Evolutionary conservation across 2,888 invertebrate genomes (phyloP), one percentile per base, ranked within the genome.

Genomic region (Hypsopygia costalis): DNA sequence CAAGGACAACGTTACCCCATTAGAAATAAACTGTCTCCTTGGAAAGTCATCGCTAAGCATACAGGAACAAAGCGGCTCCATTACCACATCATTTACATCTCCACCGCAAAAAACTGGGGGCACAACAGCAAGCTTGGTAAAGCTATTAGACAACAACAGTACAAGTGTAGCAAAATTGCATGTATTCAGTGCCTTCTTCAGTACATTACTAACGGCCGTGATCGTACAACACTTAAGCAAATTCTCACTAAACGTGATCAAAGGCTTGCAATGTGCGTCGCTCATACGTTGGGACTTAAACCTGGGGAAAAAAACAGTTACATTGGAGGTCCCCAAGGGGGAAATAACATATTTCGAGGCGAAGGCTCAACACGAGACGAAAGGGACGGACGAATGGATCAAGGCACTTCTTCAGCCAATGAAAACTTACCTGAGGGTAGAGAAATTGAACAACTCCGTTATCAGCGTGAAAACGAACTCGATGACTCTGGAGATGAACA

Each of bases 221-320:
- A 16, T 38, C 38, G 38, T 38, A 31, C 11, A 10, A 38, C 38
- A 38, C 30, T 38, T 25, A 38, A 30, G 11, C 32, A 38, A 38
- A 38, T 38, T 38, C 38, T 38, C 38, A 37, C 37, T 6, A 31
- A 27, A 5, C 9, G 9, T 31, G 31, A 38, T 25, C 31, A 30
- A 38, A 38, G 31, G 7, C 4, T 32, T 16, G 38, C 32, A 32
- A 30, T n/a, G n/a, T n/a, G n/a, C n/a, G n/a, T n/a, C n/a, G n/a
- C n/a, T n/a, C n/a, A n/a, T n/a, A n/a, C n/a, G 16, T 9, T 36
- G 36, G 29, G 36, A 28, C 29, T 28, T 36, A 11, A 11, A 21
- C 8, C 11, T 30, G n/a, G 30, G 31, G 10, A 38, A 30, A 5
- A 28, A 31, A 22, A 32, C 11, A 22, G 11, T 32, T 1, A 32